Evolutionary conservation across 2,113 vertebrate genomes (phyloP), one percentile per base, ranked within the genome.

Genomic region (Triplophysa rosa): DNA sequence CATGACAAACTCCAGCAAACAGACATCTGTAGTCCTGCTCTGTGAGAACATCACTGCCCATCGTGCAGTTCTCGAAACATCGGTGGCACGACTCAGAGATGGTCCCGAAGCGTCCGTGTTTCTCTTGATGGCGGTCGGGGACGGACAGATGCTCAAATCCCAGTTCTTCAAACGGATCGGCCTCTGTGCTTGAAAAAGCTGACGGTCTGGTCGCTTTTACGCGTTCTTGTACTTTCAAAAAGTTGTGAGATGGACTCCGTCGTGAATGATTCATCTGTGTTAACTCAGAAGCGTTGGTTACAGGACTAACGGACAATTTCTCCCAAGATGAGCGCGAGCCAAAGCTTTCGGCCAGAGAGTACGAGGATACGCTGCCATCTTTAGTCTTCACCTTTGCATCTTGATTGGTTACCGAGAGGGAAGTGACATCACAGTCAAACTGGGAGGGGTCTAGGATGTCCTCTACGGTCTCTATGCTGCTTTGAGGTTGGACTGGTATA

Each of bases 1-100:
- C 69, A 2, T 93, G 93, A 19, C 90, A 94, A 64, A 96, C 93
- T 10, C 96, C 96, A 6, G 95, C 93, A 68, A 98, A 86, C 0
- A 99, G 93, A 10, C 89, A 90, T 58, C 70, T 74, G 83, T 95
- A 94, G 85, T 98, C 96, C 1, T 88, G 83, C 1, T 89, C 87
- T 6, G 87, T 89, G 87, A 99, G 64, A 56, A 54, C n/a, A 6
- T 37, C 52, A 23, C 17, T 56, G 47, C 69, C 69, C 11, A 54
- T 68, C 16, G 11, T 23, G 64, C 77, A 85, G 0, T 47, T 73
- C 26, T 85, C 61, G 10, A 83, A 45, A 77, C 92, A 93, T 72
- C 33, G 68, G 69, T 83, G 78, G 78, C 88, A 89, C 37, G 77
- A 82, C 42, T 67, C 62, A 10, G 62, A 81, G 5, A 21, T 54